Evolutionary conservation across 2,797 vertebrate genomes (phyloP).

Genomic region (Aotus griseimembra): DNA sequence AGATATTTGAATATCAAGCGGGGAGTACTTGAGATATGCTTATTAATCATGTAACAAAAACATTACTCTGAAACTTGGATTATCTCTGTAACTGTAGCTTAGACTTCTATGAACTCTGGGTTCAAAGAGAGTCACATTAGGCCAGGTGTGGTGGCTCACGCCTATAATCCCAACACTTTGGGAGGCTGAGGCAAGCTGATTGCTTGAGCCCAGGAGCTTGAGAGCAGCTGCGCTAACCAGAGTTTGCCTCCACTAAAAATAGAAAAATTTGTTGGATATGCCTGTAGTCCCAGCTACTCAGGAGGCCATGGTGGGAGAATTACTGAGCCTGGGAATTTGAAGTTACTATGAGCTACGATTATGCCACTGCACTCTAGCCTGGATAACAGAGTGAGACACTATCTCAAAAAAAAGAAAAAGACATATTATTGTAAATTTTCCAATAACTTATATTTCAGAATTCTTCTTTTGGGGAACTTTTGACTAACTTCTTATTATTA

Average conservation of each 20-base stretch:
- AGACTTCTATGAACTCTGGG: background rate
- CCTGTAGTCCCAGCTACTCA: background rate
- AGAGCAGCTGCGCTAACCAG: background rate
- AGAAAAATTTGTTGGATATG: background rate
- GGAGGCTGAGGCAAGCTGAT: background rate
- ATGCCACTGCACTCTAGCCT: background rate
- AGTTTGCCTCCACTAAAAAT: background rate
- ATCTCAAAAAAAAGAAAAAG: background rate
- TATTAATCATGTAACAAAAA: background rate
- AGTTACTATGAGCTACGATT: background rate
- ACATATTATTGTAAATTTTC: background rate
- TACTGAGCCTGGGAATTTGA: background rate
- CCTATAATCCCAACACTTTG: background rate
- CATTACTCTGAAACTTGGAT: background rate
- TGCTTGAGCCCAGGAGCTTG: fast-evolving
- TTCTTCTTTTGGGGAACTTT: background rate
- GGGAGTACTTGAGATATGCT: background rate
- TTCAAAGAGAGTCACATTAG: background rate
- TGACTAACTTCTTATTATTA: background rate
- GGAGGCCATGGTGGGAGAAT: background rate
- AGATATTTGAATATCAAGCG: background rate
- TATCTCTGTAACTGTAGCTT: background rate
- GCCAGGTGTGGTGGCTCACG: background rate
- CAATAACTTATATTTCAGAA: background rate
- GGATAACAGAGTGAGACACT: background rate